Evolutionary conservation across 2,113 vertebrate species (phyloP), one percentile per base, ranked within the genome.

Genomic region (Alligator sinensis): DNA sequence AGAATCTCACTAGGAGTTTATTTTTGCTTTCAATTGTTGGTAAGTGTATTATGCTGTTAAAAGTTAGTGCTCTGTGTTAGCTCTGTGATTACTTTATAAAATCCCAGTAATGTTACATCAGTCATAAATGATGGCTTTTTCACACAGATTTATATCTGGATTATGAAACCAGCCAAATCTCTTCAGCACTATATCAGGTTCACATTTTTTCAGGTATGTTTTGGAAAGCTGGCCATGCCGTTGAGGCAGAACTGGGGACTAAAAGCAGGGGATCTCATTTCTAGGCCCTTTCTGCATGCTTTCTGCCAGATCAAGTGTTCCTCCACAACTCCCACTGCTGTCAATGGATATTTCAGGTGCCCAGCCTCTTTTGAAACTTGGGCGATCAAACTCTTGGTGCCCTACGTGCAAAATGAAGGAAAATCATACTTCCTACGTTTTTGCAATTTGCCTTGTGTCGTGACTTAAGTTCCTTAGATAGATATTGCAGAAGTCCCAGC

Each of bases 11-110:
- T 22, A 30, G 68, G 30, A 76, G 5, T 3, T 22, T 87, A 6
- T 30, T 93, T 86, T 91, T 91, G 66, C 77, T 93, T 94, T 84
- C 14, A 62, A 5, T 93, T 86, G 30, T 63, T 84, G 76, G n/a
- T 17, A 89, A 54, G 92, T 80, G 24, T n/a, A 30, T 93, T 30
- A 79, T 80, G 55, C 72, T 77, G 55, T 82, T 88, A 34, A 88
- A 91, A 84, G 60, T 22, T 60, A 84, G 74, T 15, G 1, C 54
- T 55, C 22, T 79, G 0, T 61, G 83, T 63, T 19, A 54, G 16
- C 63, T 28, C 3, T 85, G 55, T 92, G 85, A 58, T 24, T 57
- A 55, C 11, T 77, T 82, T 4, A 1, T 3, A 30, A 70, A 80
- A 58, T 66, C 79, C 27, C 25, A 57, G 3, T 54, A 62, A 60